These are phyloP conservation scores for Ypsolopha sequella DNA, from an alignment of 2,888 invertebrate species.

Conservation along the genomic window DNA sequence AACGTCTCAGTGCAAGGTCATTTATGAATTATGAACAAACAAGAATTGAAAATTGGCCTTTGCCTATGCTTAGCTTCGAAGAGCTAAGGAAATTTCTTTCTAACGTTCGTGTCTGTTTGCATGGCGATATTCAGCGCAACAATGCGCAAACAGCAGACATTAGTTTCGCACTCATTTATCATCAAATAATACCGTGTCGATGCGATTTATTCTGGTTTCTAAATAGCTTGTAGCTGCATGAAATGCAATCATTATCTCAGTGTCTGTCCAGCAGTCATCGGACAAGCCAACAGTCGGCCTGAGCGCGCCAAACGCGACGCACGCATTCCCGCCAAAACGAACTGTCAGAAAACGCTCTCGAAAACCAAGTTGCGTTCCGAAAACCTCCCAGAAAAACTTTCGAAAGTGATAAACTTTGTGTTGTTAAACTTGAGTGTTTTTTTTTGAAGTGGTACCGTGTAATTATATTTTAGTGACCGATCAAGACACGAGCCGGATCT, in stretches of 20 bases:
- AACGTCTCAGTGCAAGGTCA: no score
- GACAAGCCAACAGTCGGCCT: constrained; percentile 26
- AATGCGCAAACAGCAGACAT: not conserved
- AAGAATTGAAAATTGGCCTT: no score
- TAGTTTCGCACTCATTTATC: constrained; percentile 18
- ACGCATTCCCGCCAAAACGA: constrained; percentile 24
- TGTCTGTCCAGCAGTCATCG: constrained; percentile 1
- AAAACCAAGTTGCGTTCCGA: constrained; percentile 1
- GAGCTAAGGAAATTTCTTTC: no score
- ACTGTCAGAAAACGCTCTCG: constrained; percentile 14
- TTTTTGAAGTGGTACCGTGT: constrained; percentile 17
- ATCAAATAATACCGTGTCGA: constrained; percentile 44
- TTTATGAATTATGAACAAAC: no score
- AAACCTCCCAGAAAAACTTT: constrained; percentile 2
- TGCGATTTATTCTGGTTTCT: constrained; percentile 59
- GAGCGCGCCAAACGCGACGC: constrained; percentile 27
- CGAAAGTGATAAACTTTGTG: constrained; percentile 15
- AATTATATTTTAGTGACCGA: constrained; percentile 11
- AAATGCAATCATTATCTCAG: constrained; percentile 30
- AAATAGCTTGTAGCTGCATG: constrained; percentile 36
- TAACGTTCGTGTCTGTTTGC: no score
- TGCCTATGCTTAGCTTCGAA: no score
- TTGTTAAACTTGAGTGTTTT: constrained; percentile 11
- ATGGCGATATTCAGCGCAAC: no score
- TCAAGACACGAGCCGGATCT: constrained; percentile 21